Base-by-base conservation (phyloP, 2,888 invertebrate genomes). In the Furcula furcula region DNA sequence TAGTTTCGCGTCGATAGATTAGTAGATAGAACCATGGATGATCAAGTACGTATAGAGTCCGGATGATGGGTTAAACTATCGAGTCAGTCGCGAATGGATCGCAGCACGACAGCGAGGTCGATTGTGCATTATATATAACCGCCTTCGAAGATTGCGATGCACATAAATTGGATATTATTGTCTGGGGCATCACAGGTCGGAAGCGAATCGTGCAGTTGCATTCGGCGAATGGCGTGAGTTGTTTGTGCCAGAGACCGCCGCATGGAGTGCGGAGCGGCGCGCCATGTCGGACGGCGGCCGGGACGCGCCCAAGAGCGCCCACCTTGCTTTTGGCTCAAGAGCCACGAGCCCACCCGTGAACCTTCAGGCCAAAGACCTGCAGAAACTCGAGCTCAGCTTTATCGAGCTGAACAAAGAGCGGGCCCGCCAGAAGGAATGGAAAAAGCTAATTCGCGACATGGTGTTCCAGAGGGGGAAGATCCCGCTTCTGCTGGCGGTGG, bases 401-500 rank as follows among this genome's bases (percentile, higher is more conserved):
- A 69, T 88, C 39, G 89, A 89, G 70, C 70, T 90, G 46, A 90
- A 90, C 70, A 90, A 90, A 63, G 84, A 84, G 65, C 83, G 86
- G 41, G 88, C 89, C 43, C 75, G 79, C 36, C 82, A 88, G 61
- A 86, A 81, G 63, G 86, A 89, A 73, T 90, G 90, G 90, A 87
- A 87, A 81, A 89, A 82, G 76, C 61, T 90, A 90, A 90, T 90
- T 66, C 85, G 88, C 73, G 89, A 90, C 79, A 77, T 89, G 85
- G 82, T 89, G 75, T 91, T 91, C 60, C 91, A 98, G 97, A 94
- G 94, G 83, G 98, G 97, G 51, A 96, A 96, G 89, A 94, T 98
- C 67, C 97, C 99, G 57, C 90, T 99, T 69, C 93, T 98, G 72
- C 90, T 97, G 78, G 97, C 98, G 35, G 96, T 97, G 61, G 97